Evolutionary conservation across 2,113 vertebrate genomes (phyloP), one percentile per base, ranked within the genome.

Genomic region (Mesocricetus auratus): DNA sequence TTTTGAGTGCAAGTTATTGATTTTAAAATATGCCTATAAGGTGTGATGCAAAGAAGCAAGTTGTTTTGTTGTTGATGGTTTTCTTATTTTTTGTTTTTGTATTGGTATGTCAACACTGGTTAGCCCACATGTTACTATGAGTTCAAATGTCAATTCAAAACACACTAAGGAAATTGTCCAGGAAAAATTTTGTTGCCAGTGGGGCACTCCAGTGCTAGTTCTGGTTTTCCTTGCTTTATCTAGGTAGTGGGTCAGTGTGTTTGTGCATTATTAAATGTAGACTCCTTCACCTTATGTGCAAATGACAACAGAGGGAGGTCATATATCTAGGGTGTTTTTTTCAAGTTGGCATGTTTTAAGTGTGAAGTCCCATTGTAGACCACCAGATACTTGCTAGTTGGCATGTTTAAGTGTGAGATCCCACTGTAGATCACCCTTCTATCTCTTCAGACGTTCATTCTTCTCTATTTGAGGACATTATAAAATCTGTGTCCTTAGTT

Each of bases 401-500:
- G 22, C 45, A 11, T 87, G 16, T 77, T 91, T 10, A 71, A 78
- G 81, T 71, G 24, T 58, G 22, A 64, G 53, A 0, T 62, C 69
- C 12, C n/a, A 88, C 4, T 64, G 1, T 93, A 91, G 21, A 16
- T 12, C 39, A 16, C 77, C 26, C 42, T 31, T 66, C 19, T 26
- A 26, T 45, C 22, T 94, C 8, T 91, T 85, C 21, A 82, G 78
- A 69, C 31, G 4, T 60, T 7, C n/a, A 2, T 39, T 73, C 45
- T 91, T 96, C 86, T 86, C 45, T 31, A 86, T 89, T 66, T 81
- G 56, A 90, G 33, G 86, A 69, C 7, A 53, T 3, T 81, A 68
- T 50, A 78, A 29, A 47, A 3, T 13, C 75, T 79, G 10, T 62
- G 66, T 42, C 13, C 26, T 90, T 60, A 58, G 85, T 95, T 95